Evolutionary conservation across 2,113 vertebrate genomes (phyloP), one percentile per base, ranked within the genome.

Genomic region (Erpornis zantholeuca): DNA sequence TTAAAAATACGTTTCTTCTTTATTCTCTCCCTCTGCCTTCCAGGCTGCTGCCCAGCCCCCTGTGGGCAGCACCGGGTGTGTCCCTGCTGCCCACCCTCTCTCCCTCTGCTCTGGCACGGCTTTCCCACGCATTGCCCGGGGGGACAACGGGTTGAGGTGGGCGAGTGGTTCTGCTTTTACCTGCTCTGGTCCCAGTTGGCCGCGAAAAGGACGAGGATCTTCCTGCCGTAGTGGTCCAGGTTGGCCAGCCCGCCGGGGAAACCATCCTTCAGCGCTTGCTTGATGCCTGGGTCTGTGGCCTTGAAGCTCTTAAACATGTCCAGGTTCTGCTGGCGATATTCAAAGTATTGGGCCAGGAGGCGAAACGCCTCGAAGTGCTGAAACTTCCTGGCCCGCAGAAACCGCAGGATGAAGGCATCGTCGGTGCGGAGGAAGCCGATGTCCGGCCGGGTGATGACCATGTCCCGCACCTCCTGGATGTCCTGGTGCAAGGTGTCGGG

Each of bases 221-320:
- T 99, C 97, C 99, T 98, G 94, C 99, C 99, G 40, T 99, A 99
- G 97, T 99, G 98, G 98, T 99, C 99, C 98, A 99, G 97, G 66
- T 99, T 99, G 92, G 99, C 98, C 54, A 99, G 98, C 68, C 99
- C 99, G 1, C 99, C 99, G 0, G 99, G 99, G 86, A 99, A 99
- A 15, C 99, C 99, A 52, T 99, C 99, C 97, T 99, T 99, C 88
- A 99, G 98, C 2, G 99, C 99, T 96, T 99, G 99, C 85, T 99
- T 99, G 97, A 99, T 99, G 49, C 99, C 99, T 3, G 99, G 99
- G 96, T 99, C 99, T 3, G 99, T 99, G 94, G 99, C 98, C 97
- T 99, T 99, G 97, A 99, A 99, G 98, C 99, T 99, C 97, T 99
- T 99, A 98, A 99, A 99, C 99, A 99, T 99, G 96, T 99, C 99